phyloP scores from a whole-genome alignment of 2,797 vertebrate genomes.

The Hydrophis major region DNA sequence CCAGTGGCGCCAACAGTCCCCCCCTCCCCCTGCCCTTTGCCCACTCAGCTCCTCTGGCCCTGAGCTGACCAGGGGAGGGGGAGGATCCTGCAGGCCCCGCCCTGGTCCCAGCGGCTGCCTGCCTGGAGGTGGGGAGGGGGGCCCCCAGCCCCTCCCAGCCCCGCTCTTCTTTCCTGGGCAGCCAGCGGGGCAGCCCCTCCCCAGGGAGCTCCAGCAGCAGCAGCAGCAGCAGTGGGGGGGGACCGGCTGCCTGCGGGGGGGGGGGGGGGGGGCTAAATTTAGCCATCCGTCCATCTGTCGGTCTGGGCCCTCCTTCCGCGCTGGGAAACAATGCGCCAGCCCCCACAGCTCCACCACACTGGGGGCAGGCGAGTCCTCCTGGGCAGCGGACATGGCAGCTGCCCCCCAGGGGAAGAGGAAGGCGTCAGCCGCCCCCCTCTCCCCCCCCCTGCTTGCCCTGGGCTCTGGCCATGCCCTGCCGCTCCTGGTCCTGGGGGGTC shows the following conservation, averaged over 20 bases:
- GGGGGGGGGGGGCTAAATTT: slow-evolving; percentile 67
- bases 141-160: slow-evolving; percentile 68
- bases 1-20: no score
- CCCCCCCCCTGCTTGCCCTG: not conserved
- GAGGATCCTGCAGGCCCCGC: not conserved
- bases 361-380: slow-evolving; percentile 58
- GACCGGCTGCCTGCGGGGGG: no score
- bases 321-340: slow-evolving; percentile 71
- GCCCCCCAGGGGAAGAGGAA: slow-evolving; percentile 46
- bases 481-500: not conserved
- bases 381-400: slow-evolving; percentile 66
- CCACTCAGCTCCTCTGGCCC: not conserved
- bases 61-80: no score
- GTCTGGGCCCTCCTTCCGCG: slow-evolving; percentile 41
- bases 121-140: slow-evolving; percentile 64
- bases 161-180: slow-evolving; percentile 70
- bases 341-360: slow-evolving; percentile 70
- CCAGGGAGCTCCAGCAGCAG: slow-evolving; percentile 36
- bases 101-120: slow-evolving; percentile 47
- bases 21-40: not conserved
- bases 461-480: not conserved
- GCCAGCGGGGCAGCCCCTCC: slow-evolving; percentile 69
- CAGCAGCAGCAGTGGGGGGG: not conserved
- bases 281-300: slow-evolving; percentile 66
- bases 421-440: not conserved